Evolutionary conservation across 2,888 invertebrate species (phyloP), one percentile per base, ranked within the genome.

Genomic region (Tineola bisselliella): DNA sequence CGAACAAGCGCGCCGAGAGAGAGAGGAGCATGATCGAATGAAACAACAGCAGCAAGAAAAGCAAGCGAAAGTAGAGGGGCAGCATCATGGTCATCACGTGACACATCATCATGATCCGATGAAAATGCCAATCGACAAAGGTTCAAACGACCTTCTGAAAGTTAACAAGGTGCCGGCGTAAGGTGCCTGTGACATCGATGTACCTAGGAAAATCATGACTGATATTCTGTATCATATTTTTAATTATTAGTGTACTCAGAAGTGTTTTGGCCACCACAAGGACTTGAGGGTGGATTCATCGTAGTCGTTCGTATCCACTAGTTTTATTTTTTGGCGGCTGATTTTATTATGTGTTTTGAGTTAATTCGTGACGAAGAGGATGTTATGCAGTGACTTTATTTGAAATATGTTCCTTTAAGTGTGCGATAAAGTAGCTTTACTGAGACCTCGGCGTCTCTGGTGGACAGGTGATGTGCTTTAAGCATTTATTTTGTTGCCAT

Each of bases 1-100:
- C 88, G 96, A 96, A 76, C 96, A 96, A 77, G 96, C 96, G 65
- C 91, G 96, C 72, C 90, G 95, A 67, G 96, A 96, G 74, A 89
- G 95, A 61, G 96, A 96, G 78, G 95, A 96, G 76, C 95, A 96
- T 77, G 95, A 96, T 72, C 89, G 95, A 81, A 93, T 94, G 91
- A 95, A 95, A 81, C 94, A 94, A 73, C 95, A 95, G 82, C 94
- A 95, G 76, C 93, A 93, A 70, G 93, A 94, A 83, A 94, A 94
- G 80, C 94, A 94, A 80, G 93, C 93, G 73, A 93, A 93, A 83
- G 90, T 91, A 74, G 91, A 91, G 70, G 89, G 90, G 68, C 90
- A 92, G 75, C 92, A 93, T 73, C 91, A 91, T 73, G 91, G 89
- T 66, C 90, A 91, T 71, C 89, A 90, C 73, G 90, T 90, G 72